Evolutionary conservation across 2,113 vertebrate species (phyloP).

Genomic region (Malurus alboscapulatus): DNA sequence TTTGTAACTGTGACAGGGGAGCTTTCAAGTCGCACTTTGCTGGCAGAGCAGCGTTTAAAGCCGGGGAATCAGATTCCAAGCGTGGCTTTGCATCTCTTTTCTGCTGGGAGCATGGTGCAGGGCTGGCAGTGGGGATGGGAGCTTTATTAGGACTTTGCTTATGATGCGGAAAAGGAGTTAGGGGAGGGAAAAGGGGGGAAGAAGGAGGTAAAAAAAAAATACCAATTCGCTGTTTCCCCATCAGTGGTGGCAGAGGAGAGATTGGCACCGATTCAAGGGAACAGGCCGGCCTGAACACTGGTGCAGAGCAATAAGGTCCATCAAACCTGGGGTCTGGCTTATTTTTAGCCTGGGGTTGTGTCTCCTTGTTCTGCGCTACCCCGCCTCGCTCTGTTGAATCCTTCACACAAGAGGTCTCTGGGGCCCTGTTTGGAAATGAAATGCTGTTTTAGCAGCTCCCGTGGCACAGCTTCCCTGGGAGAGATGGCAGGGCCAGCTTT

Average conservation of each 20-base stretch:
- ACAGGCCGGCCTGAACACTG: not conserved
- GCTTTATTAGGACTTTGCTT: conserved; percentile 69
- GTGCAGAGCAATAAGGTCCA: not conserved
- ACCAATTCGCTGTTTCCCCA: not conserved
- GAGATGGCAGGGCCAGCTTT: conserved; percentile 9
- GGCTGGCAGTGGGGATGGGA: conserved; percentile 50
- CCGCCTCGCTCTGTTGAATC: not conserved
- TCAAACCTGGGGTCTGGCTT: not conserved
- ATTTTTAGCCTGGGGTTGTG: conserved; percentile 11
- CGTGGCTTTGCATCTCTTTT: conserved; percentile 70
- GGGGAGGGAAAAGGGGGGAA: not conserved
- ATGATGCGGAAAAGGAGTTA: conserved; percentile 67
- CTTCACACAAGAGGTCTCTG: conserved; percentile 31
- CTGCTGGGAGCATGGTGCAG: conserved; percentile 58
- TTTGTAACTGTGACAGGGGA: conserved; percentile 88
- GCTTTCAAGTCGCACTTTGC: conserved; percentile 82
- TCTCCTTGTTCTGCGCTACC: not conserved
- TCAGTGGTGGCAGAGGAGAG: not conserved
- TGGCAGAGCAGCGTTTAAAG: conserved; percentile 80
- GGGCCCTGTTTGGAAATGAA: conserved; percentile 58
- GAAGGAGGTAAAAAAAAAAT: not conserved
- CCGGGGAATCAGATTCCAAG: conserved; percentile 78
- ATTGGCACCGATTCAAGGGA: not conserved
- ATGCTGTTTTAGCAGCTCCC: conserved; percentile 55
- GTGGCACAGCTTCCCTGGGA: not conserved